Percentiles rank a stretch among this genome's conserved stretches.
phyloP scores from a whole-genome alignment of 2,797 vertebrate species.

The Hephaestus fuliginosus region DNA sequence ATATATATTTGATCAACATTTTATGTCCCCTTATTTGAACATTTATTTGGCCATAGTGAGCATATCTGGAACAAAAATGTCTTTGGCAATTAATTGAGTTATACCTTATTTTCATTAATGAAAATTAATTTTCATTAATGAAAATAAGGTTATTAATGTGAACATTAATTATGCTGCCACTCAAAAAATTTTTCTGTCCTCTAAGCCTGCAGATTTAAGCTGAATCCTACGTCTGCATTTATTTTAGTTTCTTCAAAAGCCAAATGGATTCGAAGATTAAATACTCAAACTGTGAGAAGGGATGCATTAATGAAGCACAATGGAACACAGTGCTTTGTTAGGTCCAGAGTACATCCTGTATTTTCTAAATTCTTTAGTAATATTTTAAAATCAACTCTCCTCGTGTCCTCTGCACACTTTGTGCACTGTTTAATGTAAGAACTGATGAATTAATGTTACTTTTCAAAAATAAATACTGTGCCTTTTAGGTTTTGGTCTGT shows the following conservation, averaged over 20 bases:
- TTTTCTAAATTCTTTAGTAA: neutral
- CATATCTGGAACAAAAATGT: neutral
- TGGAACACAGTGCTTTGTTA: neutral
- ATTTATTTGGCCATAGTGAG: neutral
- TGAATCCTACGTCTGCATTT: neutral
- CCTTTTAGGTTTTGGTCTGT: no score
- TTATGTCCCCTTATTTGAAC: neutral
- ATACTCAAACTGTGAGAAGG: neutral
- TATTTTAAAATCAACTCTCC: neutral
- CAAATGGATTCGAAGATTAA: neutral
- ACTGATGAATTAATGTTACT: neutral
- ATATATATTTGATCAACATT: neutral
- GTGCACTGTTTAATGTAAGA: neutral
- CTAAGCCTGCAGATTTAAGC: neutral
- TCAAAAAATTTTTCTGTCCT: neutral
- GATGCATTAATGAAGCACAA: neutral
- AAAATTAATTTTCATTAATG: neutral
- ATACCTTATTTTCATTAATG: neutral
- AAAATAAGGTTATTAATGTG: neutral
- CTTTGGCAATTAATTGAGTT: neutral
- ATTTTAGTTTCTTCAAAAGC: neutral
- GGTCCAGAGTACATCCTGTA: neutral
- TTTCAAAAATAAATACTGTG: no score
- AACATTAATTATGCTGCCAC: neutral
- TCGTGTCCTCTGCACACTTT: no score